Evolutionary conservation across 2,888 invertebrate species (phyloP).

Genomic region (Macrostomum cliftonense): DNA sequence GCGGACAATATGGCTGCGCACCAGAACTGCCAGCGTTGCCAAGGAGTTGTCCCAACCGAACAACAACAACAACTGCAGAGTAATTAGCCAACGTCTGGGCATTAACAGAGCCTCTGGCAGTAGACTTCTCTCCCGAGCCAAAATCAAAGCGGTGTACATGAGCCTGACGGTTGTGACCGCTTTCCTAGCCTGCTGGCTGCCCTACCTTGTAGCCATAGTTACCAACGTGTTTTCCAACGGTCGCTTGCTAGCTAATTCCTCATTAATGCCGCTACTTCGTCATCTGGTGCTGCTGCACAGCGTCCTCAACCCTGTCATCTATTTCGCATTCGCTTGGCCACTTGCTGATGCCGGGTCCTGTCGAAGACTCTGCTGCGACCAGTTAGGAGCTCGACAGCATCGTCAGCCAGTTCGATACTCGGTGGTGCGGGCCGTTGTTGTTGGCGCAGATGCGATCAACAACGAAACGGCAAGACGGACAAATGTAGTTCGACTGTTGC

Average conservation of each 20-base stretch:
- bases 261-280: constrained; percentile 19
- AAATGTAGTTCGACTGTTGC: no score
- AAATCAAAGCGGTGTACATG: constrained; percentile 38
- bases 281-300: constrained; percentile 23
- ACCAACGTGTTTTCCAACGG: constrained; percentile 34
- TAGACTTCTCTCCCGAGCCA: constrained; percentile 28
- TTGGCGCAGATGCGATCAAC: no score
- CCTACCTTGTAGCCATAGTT: constrained; percentile 37
- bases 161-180: constrained; percentile 38
- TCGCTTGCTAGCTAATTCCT: constrained; percentile 20
- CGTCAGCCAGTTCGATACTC: no score
- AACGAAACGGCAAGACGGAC: no score
- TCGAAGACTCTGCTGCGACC: no score
- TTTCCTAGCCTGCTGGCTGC: constrained; percentile 38
- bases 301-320: constrained; percentile 38
- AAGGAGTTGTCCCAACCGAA: not conserved
- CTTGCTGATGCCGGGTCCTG: no score
- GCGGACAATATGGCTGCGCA: constrained; percentile 34
- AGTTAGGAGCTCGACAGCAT: no score
- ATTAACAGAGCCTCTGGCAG: constrained; percentile 20
- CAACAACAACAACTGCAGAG: not conserved
- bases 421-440: no score
- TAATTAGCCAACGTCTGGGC: not conserved
- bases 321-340: constrained; percentile 12
- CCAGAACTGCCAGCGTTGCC: constrained; percentile 5